Conservation (phyloP, 2,888 invertebrate genomes). For the Lepidocyrtinus sp. region DNA sequence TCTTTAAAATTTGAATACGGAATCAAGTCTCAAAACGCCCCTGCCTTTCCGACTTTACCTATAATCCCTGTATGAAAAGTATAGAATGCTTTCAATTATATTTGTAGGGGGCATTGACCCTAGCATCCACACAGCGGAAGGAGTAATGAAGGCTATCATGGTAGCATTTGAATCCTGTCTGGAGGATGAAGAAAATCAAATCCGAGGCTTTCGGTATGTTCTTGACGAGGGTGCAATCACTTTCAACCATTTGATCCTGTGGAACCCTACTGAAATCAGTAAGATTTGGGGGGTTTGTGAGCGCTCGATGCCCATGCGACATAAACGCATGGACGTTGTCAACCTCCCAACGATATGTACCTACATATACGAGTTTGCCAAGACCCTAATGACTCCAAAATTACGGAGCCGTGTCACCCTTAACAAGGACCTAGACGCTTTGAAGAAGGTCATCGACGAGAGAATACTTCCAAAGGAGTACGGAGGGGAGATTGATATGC, state of each 20-base stretch:
- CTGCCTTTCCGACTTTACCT: background rate
- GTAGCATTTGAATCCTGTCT: slow-evolving; percentile 84
- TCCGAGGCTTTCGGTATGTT: slow-evolving; percentile 84
- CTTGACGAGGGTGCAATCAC: slow-evolving; percentile 88
- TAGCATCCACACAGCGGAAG: slow-evolving; percentile 82
- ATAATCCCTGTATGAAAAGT: background rate
- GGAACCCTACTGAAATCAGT: slow-evolving; percentile 85
- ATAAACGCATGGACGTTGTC: slow-evolving; percentile 83
- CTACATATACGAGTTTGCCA: slow-evolving; percentile 83
- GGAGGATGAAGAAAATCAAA: slow-evolving; percentile 87
- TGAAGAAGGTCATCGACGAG: slow-evolving; percentile 81
- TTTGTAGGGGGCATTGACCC: slow-evolving; percentile 83
- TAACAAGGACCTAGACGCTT: slow-evolving; percentile 82
- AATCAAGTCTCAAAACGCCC: no score
- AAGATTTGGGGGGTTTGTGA: slow-evolving; percentile 85
- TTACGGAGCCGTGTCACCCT: slow-evolving; percentile 81
- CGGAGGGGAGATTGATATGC: slow-evolving; percentile 87
- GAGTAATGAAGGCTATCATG: slow-evolving; percentile 84
- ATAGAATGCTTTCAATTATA: background rate
- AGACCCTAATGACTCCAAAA: slow-evolving; percentile 81
- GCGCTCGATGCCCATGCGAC: slow-evolving; percentile 86
- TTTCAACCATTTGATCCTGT: slow-evolving; percentile 84
- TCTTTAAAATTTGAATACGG: no score
- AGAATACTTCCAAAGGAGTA: slow-evolving; percentile 87
- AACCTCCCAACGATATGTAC: slow-evolving; percentile 82